Base-by-base conservation (phyloP, 2,797 vertebrate species). In the Ctenopoma kingsleyae region DNA sequence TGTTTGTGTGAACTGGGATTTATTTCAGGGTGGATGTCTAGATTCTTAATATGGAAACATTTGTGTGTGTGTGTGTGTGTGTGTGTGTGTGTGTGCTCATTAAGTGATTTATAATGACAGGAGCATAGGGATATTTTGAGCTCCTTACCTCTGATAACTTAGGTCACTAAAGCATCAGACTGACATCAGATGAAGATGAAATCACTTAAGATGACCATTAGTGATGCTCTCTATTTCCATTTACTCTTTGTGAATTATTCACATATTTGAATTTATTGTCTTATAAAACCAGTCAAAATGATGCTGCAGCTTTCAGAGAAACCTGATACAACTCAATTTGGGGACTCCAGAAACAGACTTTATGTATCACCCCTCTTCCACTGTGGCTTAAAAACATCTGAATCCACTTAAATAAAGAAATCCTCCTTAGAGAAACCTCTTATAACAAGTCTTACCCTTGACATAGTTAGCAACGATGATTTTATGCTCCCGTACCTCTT, bases 121-220 rank as follows among this genome's bases (percentile, higher is more conserved):
- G 35, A 71, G 61, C 66, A 76, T 67, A 36, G 80, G 63, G 82
- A 76, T 76, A 68, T 47, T 67, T 83, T 82, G 67, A 83, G 87
- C 80, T 87, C 68, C 88, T 90, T 83, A 88, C 70, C 51, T 76
- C 50, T 56, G 41, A 78, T 66, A 69, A 6, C 38, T 41, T 6
- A 16, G n/a, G 72, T 77, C 68, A 70, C 55, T 44, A 78, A 74
- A 73, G 71, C 41, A 44, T 61, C 53, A 56, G 44, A 83, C 63
- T n/a, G 22, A 64, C 76, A 76, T 62, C 62, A 63, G 50, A 56
- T 71, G 71, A 91, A 88, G 81, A 87, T 87, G 79, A 83, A 59
- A 46, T 67, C 56, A 65, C 63, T 81, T 63, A 61, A 64, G 25
- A 36, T 68, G 35, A 72, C 49, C 66, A 56, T 50, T 63, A 38